Evolutionary conservation across 1,140 invertebrate species (phyloP), one percentile per base, ranked within the genome.

Genomic region (Conus ventricosus): DNA sequence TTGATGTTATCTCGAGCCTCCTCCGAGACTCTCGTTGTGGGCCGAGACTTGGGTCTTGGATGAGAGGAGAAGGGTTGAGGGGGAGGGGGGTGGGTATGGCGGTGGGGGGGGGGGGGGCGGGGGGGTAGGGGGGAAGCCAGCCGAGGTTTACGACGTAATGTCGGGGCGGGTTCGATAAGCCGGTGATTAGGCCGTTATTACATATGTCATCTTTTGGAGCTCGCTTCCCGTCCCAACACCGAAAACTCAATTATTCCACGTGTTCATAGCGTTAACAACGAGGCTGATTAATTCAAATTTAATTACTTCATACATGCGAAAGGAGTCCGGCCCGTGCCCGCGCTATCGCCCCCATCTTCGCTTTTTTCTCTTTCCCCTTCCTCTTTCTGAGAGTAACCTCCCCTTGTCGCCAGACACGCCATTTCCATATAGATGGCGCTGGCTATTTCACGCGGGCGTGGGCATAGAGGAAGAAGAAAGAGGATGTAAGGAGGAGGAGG

Each of bases 261-360:
- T 88, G 90, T 88, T 90, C 90, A 86, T 84, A 57, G 90, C 88
- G 90, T 91, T 91, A 90, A 91, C 90, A 81, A 89, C 63, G 82
- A 87, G 84, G 76, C 90, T 91, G 90, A 91, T 91, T 91, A 91
- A 91, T 91, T 91, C 90, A 91, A 91, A 91, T 91, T 91, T 91
- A 91, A 91, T 91, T 91, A 90, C 90, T 91, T 91, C 87, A 90
- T 89, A 91, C 90, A 91, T 89, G 85, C 80, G 87, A 88, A 91
- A 90, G 80, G 89, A 88, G 86, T 76, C 87, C 23, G 89, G 27
- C 23, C 78, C 54, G 27, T 82, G 54, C 39, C 83, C 71, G 53
- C 13, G 71, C 53, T 55, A 85, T 63, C 85, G 75, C 71, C 51
- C 39, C 87, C 81, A 90, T 90, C 89, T 90, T 88, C 63, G 80